phyloP scores from a whole-genome alignment of 2,797 vertebrate species.

The Percopsis omiscomaycus region DNA sequence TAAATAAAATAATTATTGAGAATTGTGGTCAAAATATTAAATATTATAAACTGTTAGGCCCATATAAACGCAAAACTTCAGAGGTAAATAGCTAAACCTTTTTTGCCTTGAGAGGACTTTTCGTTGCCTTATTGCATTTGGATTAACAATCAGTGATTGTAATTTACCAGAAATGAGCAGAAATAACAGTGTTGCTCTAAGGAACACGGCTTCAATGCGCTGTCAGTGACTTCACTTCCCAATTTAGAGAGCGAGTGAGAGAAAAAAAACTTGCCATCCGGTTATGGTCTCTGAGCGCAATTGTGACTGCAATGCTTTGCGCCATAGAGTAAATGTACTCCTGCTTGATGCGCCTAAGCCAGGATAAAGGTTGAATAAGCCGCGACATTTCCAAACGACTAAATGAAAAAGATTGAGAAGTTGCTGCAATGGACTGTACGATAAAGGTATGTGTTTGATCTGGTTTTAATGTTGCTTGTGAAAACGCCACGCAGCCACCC shows the following conservation, averaged over 20 bases:
- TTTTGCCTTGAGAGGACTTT: no score
- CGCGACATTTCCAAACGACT: slow-evolving; percentile 56
- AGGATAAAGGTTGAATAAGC: slow-evolving; percentile 49
- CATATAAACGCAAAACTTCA: no score
- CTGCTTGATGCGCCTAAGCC: slow-evolving; percentile 64
- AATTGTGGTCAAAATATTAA: background rate
- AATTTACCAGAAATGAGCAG: background rate
- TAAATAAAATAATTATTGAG: no score
- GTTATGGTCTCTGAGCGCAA: slow-evolving; percentile 76
- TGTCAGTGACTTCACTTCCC: slow-evolving; percentile 85
- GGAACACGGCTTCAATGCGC: slow-evolving; percentile 54
- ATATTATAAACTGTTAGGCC: no score
- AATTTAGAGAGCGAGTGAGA: slow-evolving; percentile 76
- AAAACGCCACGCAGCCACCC: slow-evolving; percentile 70
- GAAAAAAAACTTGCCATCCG: slow-evolving; percentile 75
- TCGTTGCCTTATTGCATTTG: no score
- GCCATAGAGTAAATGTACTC: slow-evolving; percentile 74
- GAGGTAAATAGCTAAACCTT: no score
- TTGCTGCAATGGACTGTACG: slow-evolving; percentile 83
- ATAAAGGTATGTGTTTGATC: slow-evolving; percentile 81
- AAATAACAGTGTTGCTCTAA: slow-evolving; percentile 57
- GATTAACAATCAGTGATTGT: background rate
- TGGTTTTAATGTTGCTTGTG: slow-evolving; percentile 45
- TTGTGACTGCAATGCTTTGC: slow-evolving; percentile 77
- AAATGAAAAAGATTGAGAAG: slow-evolving; percentile 69